Percentiles rank a stretch among this genome's conserved stretches.
Conservation (phyloP, 2,113 vertebrate genomes). For the Morone saxatilis region DNA sequence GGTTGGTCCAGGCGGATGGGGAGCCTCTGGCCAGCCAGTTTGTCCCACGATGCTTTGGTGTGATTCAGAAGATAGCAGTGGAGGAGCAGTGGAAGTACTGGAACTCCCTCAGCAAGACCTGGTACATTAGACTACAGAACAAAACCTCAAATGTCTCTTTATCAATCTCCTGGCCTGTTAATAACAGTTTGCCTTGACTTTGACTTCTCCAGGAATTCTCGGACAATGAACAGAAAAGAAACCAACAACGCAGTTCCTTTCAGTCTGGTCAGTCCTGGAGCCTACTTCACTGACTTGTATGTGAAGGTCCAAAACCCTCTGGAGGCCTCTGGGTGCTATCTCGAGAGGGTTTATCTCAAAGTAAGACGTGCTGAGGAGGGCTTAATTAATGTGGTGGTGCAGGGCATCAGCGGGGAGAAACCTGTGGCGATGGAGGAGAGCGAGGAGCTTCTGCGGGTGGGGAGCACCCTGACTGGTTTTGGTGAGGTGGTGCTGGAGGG, state of each 20-base stretch:
- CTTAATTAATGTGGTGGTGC: slow-evolving; percentile 58
- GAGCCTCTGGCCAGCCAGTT: slow-evolving; percentile 81
- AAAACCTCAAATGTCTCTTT: not conserved
- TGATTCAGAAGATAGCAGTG: slow-evolving; percentile 77
- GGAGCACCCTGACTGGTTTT: slow-evolving; percentile 79
- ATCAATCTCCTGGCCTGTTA: not conserved
- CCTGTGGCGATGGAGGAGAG: slow-evolving; percentile 70
- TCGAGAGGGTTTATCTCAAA: slow-evolving; percentile 77
- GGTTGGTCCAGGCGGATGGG: slow-evolving; percentile 76
- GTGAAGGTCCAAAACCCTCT: slow-evolving; percentile 80
- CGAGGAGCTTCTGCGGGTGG: slow-evolving; percentile 82
- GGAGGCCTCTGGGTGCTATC: slow-evolving; percentile 72
- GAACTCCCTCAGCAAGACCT: slow-evolving; percentile 70
- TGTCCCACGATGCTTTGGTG: slow-evolving; percentile 78
- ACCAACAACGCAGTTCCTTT: slow-evolving; percentile 81
- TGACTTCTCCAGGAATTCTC: slow-evolving; percentile 69
- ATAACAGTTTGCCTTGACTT: not conserved
- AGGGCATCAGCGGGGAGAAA: slow-evolving; percentile 77
- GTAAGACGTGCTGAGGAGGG: slow-evolving; percentile 63
- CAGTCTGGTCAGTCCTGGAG: slow-evolving; percentile 73
- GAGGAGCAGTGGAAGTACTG: slow-evolving; percentile 79
- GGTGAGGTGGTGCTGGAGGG: slow-evolving; percentile 85
- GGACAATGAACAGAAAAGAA: slow-evolving; percentile 69
- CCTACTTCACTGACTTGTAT: slow-evolving; percentile 56
- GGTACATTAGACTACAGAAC: slow-evolving; percentile 56